Percentiles rank a stretch among this genome's conserved stretches.
Evolutionary conservation across 2,113 vertebrate genomes (phyloP).

Genomic region (Tupaia chinensis): DNA sequence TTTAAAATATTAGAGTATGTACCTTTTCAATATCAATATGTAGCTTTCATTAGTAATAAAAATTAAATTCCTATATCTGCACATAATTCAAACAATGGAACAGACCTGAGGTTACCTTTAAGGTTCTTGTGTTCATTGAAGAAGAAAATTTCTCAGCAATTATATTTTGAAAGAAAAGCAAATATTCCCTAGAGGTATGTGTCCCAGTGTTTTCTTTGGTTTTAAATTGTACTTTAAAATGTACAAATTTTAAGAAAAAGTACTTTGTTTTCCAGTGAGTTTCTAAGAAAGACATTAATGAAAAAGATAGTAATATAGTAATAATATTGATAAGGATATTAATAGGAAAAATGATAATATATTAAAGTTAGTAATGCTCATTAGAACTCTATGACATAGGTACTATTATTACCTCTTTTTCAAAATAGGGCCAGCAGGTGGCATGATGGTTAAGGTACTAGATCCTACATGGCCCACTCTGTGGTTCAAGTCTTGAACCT

Average conservation of each 20-base stretch:
- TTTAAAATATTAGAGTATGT: slow-evolving; percentile 12
- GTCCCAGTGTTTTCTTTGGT: background rate
- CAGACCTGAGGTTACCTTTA: background rate
- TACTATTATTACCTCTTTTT: slow-evolving; percentile 49
- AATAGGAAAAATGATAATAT: background rate
- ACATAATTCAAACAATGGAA: slow-evolving; percentile 43
- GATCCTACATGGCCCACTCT: too few species aligned
- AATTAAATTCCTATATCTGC: background rate
- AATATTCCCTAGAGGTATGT: background rate
- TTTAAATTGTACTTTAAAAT: slow-evolving; percentile 40
- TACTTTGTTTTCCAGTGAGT: background rate
- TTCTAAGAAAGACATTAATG: background rate
- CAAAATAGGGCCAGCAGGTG: background rate
- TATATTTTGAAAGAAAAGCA: slow-evolving; percentile 45
- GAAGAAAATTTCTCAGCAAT: slow-evolving; percentile 43
- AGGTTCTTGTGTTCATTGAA: background rate
- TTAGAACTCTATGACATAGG: background rate
- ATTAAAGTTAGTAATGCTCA: background rate
- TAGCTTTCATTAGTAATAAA: slow-evolving; percentile 9
- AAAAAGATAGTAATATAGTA: background rate
- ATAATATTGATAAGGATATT: background rate
- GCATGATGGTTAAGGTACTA: too few species aligned
- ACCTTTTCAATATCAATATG: background rate
- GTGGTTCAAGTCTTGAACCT: too few species aligned
- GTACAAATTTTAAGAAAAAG: background rate